Conservation (phyloP, 2,797 vertebrate species). For the Pipistrellus kuhlii region DNA sequence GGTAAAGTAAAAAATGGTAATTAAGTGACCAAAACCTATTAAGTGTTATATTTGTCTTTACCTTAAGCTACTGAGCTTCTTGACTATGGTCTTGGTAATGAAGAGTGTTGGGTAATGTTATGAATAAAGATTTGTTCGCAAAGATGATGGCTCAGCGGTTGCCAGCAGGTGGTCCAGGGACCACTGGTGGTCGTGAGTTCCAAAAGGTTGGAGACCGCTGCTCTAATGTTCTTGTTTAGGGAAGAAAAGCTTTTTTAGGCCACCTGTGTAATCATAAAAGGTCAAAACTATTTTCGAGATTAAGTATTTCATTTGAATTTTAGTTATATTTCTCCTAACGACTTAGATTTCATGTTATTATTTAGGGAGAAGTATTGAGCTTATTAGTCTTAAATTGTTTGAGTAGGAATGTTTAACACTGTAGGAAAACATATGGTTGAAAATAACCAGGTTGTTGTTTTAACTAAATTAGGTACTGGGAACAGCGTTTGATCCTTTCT, state of each 20-base stretch:
- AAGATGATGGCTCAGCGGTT: not conserved
- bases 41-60: not conserved
- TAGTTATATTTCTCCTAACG: not conserved
- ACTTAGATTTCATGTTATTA: constrained; percentile 1
- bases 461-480: constrained; percentile 87
- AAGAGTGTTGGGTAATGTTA: not conserved
- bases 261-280: not conserved
- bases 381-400: not conserved
- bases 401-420: not conserved
- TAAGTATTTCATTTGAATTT: constrained; percentile 22
- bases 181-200: no score
- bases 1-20: constrained; percentile 80
- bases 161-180: no score
- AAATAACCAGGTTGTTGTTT: constrained; percentile 60
- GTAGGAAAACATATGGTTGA: not conserved
- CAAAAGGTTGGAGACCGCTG: no score
- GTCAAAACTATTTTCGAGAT: not conserved
- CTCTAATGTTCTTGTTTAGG: not conserved
- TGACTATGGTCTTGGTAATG: not conserved
- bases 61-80: not conserved
- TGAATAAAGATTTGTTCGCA: not conserved
- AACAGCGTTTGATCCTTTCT: constrained; percentile 91
- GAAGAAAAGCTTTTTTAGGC: not conserved
- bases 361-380: constrained; percentile 3
- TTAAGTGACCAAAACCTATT: not conserved